Conservation (phyloP, 2,797 vertebrate genomes). For the Pseudochirops corinnae region DNA sequence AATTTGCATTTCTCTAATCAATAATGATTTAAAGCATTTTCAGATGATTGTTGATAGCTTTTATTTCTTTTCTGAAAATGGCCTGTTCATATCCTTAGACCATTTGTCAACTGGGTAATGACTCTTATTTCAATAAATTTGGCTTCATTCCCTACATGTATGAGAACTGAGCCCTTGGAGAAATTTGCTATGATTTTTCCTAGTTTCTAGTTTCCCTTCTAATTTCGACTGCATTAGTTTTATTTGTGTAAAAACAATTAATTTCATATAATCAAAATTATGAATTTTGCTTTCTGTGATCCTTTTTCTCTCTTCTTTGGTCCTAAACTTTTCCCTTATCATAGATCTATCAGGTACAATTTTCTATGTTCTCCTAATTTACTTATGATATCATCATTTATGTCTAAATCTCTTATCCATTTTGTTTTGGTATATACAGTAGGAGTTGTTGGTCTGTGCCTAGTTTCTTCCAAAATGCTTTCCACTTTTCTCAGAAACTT, state of each 20-base stretch:
- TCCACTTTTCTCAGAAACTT: background rate
- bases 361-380: background rate
- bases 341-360: background rate
- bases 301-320: background rate
- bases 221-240: background rate
- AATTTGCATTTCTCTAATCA: background rate
- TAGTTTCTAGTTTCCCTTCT: background rate
- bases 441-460: background rate
- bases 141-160: background rate
- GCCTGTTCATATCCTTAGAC: fast-evolving
- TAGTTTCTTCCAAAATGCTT: background rate
- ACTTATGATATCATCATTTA: background rate
- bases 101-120: background rate
- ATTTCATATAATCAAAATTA: background rate
- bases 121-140: too few relatives aligned
- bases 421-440: background rate
- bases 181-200: background rate
- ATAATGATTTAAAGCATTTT: too few relatives aligned
- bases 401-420: background rate
- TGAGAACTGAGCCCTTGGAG: background rate
- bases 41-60: background rate
- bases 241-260: background rate
- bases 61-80: background rate
- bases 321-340: background rate
- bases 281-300: background rate